A percentile compares a stretch with the other conserved stretches of the same genome.
phyloP scores from a whole-genome alignment of 2,113 vertebrate species.

The Brevimyrus niger region DNA sequence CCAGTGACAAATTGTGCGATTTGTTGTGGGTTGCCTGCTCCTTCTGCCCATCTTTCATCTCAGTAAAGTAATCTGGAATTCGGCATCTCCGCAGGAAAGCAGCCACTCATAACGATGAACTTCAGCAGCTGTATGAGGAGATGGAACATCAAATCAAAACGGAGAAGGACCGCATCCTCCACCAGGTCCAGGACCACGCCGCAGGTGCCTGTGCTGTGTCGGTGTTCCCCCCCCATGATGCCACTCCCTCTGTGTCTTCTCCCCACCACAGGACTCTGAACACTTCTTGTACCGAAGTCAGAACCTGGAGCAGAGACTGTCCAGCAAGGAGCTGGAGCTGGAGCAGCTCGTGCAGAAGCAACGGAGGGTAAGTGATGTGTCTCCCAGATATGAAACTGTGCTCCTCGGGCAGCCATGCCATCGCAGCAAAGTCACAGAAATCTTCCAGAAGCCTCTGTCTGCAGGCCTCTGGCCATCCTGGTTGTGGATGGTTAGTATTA shows the following conservation, averaged over 20 bases:
- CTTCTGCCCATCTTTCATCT: neutral
- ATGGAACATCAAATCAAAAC: conserved; percentile 91
- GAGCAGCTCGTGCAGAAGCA: conserved; percentile 75
- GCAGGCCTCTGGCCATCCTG: neutral
- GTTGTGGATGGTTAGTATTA: too few species aligned
- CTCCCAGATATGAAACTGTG: neutral
- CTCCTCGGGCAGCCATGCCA: neutral
- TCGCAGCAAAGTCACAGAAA: neutral
- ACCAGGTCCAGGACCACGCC: conserved; percentile 59
- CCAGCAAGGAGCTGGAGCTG: conserved; percentile 75
- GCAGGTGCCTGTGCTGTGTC: neutral
- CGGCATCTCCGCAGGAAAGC: conserved; percentile 63
- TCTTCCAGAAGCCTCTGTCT: neutral
- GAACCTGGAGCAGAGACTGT: conserved; percentile 70
- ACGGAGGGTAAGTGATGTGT: conserved; percentile 56
- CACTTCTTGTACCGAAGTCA: conserved; percentile 68
- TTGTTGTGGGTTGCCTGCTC: neutral
- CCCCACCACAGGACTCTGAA: conserved; percentile 66
- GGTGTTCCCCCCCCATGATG: neutral
- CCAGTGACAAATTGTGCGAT: neutral
- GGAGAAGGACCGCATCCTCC: conserved; percentile 77
- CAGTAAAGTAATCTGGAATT: neutral
- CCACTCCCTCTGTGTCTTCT: neutral
- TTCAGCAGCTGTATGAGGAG: conserved; percentile 82
- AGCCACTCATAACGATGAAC: conserved; percentile 77